Percentiles rank a stretch among this genome's conserved stretches.
phyloP scores from a whole-genome alignment of 2,797 vertebrate genomes.

The Streptopelia turtur region DNA sequence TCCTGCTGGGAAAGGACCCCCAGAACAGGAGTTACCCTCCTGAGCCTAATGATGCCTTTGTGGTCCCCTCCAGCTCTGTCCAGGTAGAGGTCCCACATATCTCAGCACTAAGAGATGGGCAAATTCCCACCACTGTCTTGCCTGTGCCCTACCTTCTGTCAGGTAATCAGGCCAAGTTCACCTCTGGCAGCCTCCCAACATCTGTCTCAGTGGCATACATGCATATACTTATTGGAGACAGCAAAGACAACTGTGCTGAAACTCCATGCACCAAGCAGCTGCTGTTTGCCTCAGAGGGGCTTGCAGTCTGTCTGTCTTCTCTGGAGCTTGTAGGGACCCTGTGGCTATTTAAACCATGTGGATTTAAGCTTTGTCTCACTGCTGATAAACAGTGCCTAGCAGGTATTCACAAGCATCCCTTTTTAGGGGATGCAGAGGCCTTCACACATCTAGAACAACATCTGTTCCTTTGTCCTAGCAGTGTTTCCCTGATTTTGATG shows the following conservation, averaged over 20 bases:
- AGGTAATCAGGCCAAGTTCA: background rate
- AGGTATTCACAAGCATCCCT: background rate
- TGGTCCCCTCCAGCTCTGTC: background rate
- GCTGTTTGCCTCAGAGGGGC: background rate
- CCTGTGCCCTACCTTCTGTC: background rate
- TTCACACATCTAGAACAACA: background rate
- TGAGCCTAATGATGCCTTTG: background rate
- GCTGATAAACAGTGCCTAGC: background rate
- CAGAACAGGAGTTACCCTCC: background rate
- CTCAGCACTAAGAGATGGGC: background rate
- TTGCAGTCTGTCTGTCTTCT: background rate
- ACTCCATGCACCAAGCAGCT: background rate
- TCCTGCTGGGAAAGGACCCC: background rate
- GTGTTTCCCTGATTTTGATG: background rate
- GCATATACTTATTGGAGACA: background rate
- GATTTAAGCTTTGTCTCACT: background rate
- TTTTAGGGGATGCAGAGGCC: background rate
- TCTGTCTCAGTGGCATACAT: background rate
- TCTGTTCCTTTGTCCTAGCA: background rate
- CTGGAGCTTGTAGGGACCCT: background rate
- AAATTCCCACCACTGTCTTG: background rate
- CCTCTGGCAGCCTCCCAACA: background rate
- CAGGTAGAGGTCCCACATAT: background rate
- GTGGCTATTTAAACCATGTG: background rate
- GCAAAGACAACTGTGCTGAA: background rate